Evolutionary conservation across 2,888 invertebrate genomes (phyloP).

Genomic region (Urechis unicinctus): DNA sequence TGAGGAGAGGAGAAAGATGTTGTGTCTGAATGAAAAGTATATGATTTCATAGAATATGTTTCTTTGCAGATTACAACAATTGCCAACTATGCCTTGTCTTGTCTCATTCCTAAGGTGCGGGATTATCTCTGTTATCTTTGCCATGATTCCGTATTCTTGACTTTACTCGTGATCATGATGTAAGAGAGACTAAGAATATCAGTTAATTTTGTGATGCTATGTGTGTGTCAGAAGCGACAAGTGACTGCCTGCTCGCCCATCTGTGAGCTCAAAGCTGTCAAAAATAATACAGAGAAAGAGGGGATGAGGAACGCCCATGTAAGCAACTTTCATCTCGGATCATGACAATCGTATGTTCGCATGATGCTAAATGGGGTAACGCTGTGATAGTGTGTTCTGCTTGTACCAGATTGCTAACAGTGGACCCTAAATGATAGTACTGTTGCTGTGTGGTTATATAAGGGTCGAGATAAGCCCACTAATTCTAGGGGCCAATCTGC

Average conservation of each 20-base stretch:
- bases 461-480: no score
- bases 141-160: no score
- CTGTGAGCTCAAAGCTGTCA: conserved; percentile 35
- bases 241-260: conserved; percentile 13
- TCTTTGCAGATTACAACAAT: conserved; percentile 12
- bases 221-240: conserved; percentile 12
- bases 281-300: conserved; percentile 61
- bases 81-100: conserved; percentile 15
- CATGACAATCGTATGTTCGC: no score
- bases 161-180: no score
- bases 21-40: no score
- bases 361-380: no score
- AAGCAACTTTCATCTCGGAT: no score
- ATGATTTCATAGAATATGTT: no score
- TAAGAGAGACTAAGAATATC: not conserved
- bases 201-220: conserved; percentile 1
- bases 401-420: not conserved
- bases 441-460: no score
- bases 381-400: not conserved
- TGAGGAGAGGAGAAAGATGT: no score
- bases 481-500: no score
- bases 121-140: no score
- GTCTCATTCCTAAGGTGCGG: conserved; percentile 20
- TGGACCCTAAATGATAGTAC: not conserved
- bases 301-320: conserved; percentile 66